Evolutionary conservation across 2,797 vertebrate genomes (phyloP).

Genomic region (Chrysocyon brachyurus): DNA sequence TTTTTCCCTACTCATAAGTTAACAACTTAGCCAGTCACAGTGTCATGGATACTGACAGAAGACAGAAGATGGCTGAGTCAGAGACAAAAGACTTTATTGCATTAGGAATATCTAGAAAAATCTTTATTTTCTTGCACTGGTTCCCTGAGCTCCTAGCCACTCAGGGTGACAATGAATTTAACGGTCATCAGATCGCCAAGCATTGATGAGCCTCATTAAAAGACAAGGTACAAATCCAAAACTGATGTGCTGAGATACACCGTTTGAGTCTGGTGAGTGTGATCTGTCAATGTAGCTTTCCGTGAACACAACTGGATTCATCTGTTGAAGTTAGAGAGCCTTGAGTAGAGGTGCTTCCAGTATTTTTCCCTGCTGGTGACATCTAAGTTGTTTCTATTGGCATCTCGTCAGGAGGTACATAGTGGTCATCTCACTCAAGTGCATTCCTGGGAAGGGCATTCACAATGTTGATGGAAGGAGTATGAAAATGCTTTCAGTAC

Average conservation of each 20-base stretch:
- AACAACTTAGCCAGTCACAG: not conserved
- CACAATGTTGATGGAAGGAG: not conserved
- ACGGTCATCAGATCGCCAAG: not conserved
- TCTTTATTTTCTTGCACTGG: not conserved
- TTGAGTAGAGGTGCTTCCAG: not conserved
- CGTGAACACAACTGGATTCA: not conserved
- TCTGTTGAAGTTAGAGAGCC: not conserved
- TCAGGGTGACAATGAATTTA: not conserved
- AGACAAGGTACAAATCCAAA: not conserved
- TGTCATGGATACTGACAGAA: not conserved
- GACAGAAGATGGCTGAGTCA: not conserved
- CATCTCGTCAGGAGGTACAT: not conserved
- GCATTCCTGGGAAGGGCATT: not conserved
- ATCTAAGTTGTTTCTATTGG: not conserved
- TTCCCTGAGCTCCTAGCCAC: not conserved
- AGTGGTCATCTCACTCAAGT: not conserved
- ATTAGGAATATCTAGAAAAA: not conserved
- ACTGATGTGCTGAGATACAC: not conserved
- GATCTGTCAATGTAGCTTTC: not conserved
- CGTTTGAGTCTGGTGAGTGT: not conserved
- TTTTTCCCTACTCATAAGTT: not conserved
- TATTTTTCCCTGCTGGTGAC: not conserved
- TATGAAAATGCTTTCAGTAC: not conserved
- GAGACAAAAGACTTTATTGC: not conserved
- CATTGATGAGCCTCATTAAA: not conserved